A percentile compares a stretch with the other conserved stretches of the same genome.
Evolutionary conservation across 2,888 invertebrate species (phyloP).

Genomic region (Axea sp.): DNA sequence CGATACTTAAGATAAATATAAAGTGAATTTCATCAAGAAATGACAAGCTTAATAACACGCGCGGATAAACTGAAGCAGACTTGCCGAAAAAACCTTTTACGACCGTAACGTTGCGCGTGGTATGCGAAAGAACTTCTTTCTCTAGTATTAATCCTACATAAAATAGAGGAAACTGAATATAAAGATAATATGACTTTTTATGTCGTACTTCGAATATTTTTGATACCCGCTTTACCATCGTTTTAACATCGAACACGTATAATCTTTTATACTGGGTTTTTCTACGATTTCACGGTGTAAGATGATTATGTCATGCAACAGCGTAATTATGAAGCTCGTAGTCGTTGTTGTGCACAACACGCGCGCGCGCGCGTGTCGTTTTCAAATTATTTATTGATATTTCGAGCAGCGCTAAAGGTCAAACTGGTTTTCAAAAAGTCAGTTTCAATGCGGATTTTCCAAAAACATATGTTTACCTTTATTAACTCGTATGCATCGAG

Average conservation of each 20-base stretch:
- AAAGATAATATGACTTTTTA: slow-evolving; percentile 56
- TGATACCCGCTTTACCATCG: slow-evolving; percentile 38
- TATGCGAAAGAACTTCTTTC: slow-evolving; percentile 27
- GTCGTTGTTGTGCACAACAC: no score
- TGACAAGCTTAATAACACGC: slow-evolving; percentile 26
- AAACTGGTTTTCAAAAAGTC: no score
- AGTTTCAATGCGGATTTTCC: no score
- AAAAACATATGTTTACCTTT: no score
- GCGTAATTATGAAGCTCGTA: no score
- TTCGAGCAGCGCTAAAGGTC: no score
- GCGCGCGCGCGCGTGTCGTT: no score
- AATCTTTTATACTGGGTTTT: slow-evolving; percentile 7
- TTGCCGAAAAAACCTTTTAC: slow-evolving; percentile 39
- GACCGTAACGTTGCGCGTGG: slow-evolving; percentile 37
- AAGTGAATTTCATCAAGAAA: slow-evolving; percentile 44
- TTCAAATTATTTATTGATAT: no score
- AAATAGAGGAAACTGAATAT: slow-evolving; percentile 55
- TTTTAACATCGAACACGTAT: slow-evolving; percentile 19
- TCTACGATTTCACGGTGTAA: no score
- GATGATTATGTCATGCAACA: no score
- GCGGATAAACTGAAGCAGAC: slow-evolving; percentile 40
- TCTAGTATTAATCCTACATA: slow-evolving; percentile 46
- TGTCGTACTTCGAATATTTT: slow-evolving; percentile 32
- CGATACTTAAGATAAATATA: slow-evolving; percentile 48
- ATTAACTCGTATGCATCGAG: no score